Base-by-base conservation (phyloP, 1,140 invertebrate genomes). In the Euschistus heros region DNA sequence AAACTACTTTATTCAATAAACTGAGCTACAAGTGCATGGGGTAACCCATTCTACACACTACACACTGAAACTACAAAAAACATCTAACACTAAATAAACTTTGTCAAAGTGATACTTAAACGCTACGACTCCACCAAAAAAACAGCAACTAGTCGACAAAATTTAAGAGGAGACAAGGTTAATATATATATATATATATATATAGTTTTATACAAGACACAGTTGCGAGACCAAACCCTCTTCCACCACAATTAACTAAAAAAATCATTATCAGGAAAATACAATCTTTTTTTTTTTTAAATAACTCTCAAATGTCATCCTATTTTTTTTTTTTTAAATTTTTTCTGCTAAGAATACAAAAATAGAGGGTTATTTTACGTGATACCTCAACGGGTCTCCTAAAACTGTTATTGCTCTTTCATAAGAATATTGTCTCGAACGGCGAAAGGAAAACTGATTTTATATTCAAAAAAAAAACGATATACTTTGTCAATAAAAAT, bases 1-100 rank as follows among this genome's bases (percentile, higher is more conserved):
- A 74, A 74, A 75, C 75, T 76, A 76, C 75, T 76, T 76, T 76
- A 76, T 76, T 76, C 69, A 70, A 72, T 73, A 75, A 73, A 71
- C 73, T 75, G 75, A 73, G 73, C 65, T 66, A 66, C 75, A 74
- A 76, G 74, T 75, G 74, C 74, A 75, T 72, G 68, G 73, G 72
- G 72, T 72, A 42, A 62, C 61, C 64, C 69, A 68, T 65, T 67
- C 67, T 74, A 75, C 74, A 72, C 54, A 73, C 75, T 76, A 76
- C 74, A 76, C 74, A 76, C 74, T 72, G 67, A 76, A 69, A 63
- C 68, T 69, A 74, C 75, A 76, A 75, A 75, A n/a, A 72, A 71
- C 74, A 75, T 75, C 73, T 72, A 73, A 74, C 71, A 72, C 73
- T 74, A 75, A 72, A 67, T 67, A 69, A 69, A 72, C 73, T 73